Conservation (phyloP, 1,140 invertebrate genomes). For the Alviniconcha marisindica region DNA sequence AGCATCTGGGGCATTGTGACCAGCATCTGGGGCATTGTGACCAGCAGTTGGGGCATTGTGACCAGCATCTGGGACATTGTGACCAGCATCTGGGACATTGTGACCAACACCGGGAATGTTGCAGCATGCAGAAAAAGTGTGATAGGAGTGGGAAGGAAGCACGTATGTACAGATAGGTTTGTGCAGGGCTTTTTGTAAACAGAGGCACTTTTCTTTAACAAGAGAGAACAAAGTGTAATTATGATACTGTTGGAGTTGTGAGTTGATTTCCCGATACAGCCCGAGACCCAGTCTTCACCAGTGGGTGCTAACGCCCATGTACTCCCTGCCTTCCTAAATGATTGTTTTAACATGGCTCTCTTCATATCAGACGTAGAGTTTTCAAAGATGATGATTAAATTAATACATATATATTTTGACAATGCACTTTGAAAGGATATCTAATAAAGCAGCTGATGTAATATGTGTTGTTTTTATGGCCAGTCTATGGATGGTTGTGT, state of each 20-base stretch:
- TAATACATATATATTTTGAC: constrained; percentile 16
- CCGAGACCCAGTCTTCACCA: no score
- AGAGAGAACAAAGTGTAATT: no score
- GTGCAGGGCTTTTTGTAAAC: no score
- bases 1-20: no score
- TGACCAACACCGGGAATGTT: no score
- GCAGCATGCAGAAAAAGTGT: not conserved
- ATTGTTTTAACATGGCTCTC: not conserved
- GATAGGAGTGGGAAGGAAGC: not conserved
- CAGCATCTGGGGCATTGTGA: no score
- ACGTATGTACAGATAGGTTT: not conserved
- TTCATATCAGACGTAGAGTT: not conserved
- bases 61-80: no score
- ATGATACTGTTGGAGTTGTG: no score
- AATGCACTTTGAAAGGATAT: constrained; percentile 11
- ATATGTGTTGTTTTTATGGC: not conserved
- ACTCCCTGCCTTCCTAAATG: not conserved
- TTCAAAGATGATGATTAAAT: not conserved
- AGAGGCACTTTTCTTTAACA: no score
- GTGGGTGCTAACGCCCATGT: not conserved
- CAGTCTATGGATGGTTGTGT: not conserved
- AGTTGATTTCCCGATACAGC: no score
- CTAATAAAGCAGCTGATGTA: constrained; percentile 18
- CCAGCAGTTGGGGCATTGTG: no score
- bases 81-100: no score